Base-by-base conservation (phyloP, 2,888 invertebrate genomes). In the Limulus polyphemus region DNA sequence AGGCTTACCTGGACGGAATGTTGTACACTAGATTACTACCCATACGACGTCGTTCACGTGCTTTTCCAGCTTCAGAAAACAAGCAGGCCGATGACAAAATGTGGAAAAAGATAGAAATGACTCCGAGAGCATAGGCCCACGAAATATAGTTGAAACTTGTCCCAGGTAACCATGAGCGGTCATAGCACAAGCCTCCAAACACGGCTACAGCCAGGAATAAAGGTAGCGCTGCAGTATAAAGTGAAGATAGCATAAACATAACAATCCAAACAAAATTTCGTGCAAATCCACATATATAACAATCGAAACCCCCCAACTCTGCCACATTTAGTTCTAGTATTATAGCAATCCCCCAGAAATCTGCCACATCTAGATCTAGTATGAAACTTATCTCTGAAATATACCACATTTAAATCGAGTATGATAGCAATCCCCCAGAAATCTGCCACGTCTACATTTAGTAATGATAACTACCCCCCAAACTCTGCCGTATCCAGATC, bases 121-220 rank as follows among this genome's bases (percentile, higher is more conserved):
- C 87, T 47, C 89, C 88, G 73, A 94, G 82, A 32, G 87, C 90
- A 75, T 89, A 97, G 0, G 92, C 90, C 92, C 94, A 95, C 5
- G 93, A 92, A 2, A 95, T 80, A 69, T 90, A 90, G 79, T 97
- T 95, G 77, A 87, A 93, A 71, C 90, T 88, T 0, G 94, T 95
- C 74, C 94, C 90, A 79, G 93, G 84, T 50, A 95, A 78, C 95
- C 95, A 97, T 73, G 90, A 89, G 47, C 93, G 84, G 49, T 91
- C 84, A 76, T 87, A 87, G 72, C 90, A 90, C 73, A 89, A 88
- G 1, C 87, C 86, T 50, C 93, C 94, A 75, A 95, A 97, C 68
- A 95, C 82, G 12, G 85, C 81, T 17, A 91, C 85, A 7, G 87
- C 85, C 67, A 94, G 76, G 71, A 93, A 88, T 75, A 92, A 80